These are phyloP conservation scores for Lasioglossum lativentre DNA, from an alignment of 2,888 invertebrate genomes.

Conservation along the genomic window DNA sequence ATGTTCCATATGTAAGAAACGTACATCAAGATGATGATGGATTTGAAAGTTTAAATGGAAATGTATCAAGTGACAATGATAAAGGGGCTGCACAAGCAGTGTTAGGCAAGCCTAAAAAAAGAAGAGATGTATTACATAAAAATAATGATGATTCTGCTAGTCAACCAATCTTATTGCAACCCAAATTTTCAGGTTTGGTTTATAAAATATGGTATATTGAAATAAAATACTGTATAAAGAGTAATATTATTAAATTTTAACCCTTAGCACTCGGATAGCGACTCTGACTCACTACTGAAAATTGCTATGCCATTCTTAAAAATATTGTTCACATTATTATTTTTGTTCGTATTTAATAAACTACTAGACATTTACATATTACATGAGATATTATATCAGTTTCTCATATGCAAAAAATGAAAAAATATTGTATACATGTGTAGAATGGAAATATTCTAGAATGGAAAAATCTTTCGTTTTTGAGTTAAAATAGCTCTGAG, in stretches of 20 bases:
- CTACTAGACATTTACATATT: no score
- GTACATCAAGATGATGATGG: constrained; percentile 90
- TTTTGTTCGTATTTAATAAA: no score
- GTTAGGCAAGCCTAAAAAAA: constrained; percentile 39
- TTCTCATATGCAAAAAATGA: no score
- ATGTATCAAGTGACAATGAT: constrained; percentile 90
- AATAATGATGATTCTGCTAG: constrained; percentile 48
- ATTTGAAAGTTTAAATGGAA: constrained; percentile 94
- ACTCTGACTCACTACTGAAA: no score
- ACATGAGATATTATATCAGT: no score
- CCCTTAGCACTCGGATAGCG: no score
- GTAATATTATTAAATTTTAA: constrained; percentile 13
- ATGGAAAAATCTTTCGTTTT: no score
- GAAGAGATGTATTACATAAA: constrained; percentile 34
- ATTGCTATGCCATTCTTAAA: no score
- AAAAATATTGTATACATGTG: no score
- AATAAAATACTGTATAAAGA: neutral
- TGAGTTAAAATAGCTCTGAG: no score
- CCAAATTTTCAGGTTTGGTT: constrained; percentile 68
- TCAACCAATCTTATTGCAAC: constrained; percentile 41
- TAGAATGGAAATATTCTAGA: no score
- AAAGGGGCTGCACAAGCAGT: constrained; percentile 41
- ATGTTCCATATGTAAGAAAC: constrained; percentile 68
- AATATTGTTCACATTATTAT: no score
- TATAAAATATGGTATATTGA: neutral